Conservation (phyloP, 2,113 vertebrate genomes). For the Leptodactylus fuscus region DNA sequence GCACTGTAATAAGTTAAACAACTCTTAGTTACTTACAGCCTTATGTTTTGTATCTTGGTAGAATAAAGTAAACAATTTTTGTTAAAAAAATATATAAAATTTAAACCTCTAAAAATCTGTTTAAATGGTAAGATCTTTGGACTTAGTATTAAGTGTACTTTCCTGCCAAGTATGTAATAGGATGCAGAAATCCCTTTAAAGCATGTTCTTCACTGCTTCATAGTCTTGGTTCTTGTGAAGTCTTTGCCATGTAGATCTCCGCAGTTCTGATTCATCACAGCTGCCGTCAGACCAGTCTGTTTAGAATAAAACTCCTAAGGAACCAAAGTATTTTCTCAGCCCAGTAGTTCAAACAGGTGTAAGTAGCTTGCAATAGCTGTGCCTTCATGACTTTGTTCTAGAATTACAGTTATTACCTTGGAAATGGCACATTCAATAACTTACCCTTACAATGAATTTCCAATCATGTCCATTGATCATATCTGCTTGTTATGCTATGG, state of each 20-base stretch:
- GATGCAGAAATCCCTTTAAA: constrained; percentile 79
- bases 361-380: constrained; percentile 76
- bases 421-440: constrained; percentile 68
- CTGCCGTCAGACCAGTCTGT: constrained; percentile 74
- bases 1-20: constrained; percentile 96
- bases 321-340: constrained; percentile 78
- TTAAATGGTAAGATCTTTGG: constrained; percentile 84
- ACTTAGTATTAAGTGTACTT: constrained; percentile 88
- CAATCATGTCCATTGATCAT: constrained; percentile 71
- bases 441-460: constrained; percentile 74
- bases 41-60: constrained; percentile 99
- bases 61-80: constrained; percentile 88
- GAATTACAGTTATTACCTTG: constrained; percentile 77
- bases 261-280: constrained; percentile 79
- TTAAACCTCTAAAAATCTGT: constrained; percentile 79
- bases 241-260: constrained; percentile 89
- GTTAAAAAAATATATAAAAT: constrained; percentile 79
- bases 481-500: constrained; percentile 76
- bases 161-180: constrained; percentile 81
- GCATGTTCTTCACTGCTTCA: constrained; percentile 90
- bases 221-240: constrained; percentile 94
- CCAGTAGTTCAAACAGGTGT: constrained; percentile 75
- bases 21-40: constrained; percentile 96
- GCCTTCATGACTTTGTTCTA: constrained; percentile 79
- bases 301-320: constrained; percentile 71